Percentiles rank a stretch among this genome's conserved stretches.
Evolutionary conservation across 2,797 vertebrate genomes (phyloP).

Genomic region (Parotocinclus haroldoi): DNA sequence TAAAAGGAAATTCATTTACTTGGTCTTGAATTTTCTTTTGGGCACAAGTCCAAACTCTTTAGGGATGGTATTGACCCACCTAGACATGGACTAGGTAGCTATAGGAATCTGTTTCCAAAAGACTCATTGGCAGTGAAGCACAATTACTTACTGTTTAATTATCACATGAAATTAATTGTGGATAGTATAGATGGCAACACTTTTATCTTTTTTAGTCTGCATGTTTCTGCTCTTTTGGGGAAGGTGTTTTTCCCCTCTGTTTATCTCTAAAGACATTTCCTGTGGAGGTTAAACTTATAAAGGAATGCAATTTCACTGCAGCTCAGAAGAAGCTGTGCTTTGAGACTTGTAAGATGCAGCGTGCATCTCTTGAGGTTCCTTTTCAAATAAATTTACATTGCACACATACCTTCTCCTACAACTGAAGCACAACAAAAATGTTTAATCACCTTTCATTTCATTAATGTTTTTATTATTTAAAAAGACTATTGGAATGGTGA

Average conservation of each 20-base stretch:
- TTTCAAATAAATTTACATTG: neutral
- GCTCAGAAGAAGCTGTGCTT: constrained; percentile 5
- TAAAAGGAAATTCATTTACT: no score
- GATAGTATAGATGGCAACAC: constrained; percentile 5
- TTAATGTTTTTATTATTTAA: constrained; percentile 8
- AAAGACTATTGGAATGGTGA: constrained; percentile 5
- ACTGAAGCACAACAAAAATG: constrained; percentile 5
- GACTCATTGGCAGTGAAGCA: no score
- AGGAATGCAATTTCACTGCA: constrained; percentile 7
- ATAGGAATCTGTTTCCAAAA: no score
- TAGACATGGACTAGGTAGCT: no score
- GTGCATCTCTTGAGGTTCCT: constrained; percentile 1
- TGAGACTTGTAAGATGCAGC: constrained; percentile 3
- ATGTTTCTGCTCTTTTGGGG: neutral
- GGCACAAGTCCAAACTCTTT: no score
- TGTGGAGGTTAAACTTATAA: constrained; percentile 24
- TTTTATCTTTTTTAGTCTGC: constrained; percentile 2
- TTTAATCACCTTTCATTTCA: neutral
- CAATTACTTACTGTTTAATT: no score
- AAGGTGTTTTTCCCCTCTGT: neutral
- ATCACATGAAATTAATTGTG: neutral
- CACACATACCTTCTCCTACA: constrained; percentile 1
- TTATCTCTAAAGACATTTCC: constrained; percentile 7
- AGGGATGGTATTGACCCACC: no score
- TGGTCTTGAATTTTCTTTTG: no score